Evolutionary conservation across 1,140 invertebrate genomes (phyloP).

Genomic region (Trissolcus basalis): DNA sequence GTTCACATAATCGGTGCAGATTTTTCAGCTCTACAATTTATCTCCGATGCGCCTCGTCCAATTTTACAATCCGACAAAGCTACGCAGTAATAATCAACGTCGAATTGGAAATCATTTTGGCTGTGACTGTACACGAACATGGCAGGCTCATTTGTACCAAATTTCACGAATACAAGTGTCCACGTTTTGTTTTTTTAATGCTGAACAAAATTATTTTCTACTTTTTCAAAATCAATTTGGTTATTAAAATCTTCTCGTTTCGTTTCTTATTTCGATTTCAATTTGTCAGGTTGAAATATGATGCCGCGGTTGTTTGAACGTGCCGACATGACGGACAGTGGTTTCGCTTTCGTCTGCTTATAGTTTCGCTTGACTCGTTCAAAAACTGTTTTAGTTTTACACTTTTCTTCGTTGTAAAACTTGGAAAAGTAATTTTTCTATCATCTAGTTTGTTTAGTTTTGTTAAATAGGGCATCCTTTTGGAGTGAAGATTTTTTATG

Average conservation of each 20-base stretch:
- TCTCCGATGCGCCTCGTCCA: conserved; percentile 57
- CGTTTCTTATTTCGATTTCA: conserved; percentile 41
- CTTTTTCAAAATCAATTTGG: conserved; percentile 29
- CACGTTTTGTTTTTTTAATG: conserved; percentile 46
- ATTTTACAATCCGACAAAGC: conserved; percentile 58
- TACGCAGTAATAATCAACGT: conserved; percentile 14
- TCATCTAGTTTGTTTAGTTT: too few species aligned
- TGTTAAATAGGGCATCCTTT: background rate
- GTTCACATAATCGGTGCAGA: conserved; percentile 65
- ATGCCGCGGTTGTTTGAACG: conserved; percentile 68
- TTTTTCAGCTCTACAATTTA: conserved; percentile 60
- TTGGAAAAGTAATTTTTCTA: too few species aligned
- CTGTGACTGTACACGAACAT: conserved; percentile 60
- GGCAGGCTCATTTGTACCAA: conserved; percentile 45
- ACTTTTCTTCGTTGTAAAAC: too few species aligned
- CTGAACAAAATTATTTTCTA: conserved; percentile 20
- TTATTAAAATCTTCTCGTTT: conserved; percentile 44
- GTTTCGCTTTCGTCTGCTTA: conserved; percentile 33
- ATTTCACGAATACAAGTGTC: conserved; percentile 51
- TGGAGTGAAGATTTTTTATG: background rate
- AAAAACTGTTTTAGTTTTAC: too few species aligned
- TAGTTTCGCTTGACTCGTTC: conserved; percentile 1
- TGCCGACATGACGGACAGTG: conserved; percentile 58
- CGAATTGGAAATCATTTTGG: conserved; percentile 32
- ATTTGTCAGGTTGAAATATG: conserved; percentile 30